Base-by-base conservation (phyloP, 2,113 vertebrate genomes). In the Lipophrys pholis region DNA sequence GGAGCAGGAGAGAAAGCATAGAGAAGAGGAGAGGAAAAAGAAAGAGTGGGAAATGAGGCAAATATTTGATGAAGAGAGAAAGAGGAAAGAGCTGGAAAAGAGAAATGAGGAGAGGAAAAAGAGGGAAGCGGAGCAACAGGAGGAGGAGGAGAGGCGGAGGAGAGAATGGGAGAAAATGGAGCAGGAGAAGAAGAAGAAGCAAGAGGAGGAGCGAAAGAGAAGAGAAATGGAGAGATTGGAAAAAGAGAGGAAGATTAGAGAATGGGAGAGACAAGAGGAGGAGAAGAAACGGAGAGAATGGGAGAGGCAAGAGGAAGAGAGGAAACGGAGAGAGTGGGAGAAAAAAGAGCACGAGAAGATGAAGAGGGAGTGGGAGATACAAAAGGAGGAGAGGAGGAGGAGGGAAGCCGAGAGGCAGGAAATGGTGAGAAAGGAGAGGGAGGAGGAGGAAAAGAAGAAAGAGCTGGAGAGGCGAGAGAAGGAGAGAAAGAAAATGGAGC, bases 161-260 rank as follows among this genome's bases (percentile, higher is more conserved):
- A 78, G 78, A 61, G 80, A 87, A 49, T 30, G 56, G 70, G 82
- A 81, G 59, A 78, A 72, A 56, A 67, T 75, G 35, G 81, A 90
- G 61, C 57, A 56, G 43, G 79, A 81, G 53, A 69, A 64, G 16
- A 55, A 64, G 5, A 56, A 51, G 50, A 79, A 21, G 45, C 74
- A 74, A 51, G 69, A 83, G 14, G 71, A 85, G 8, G 82, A 86
- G 40, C 42, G 75, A 17, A 71, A 35, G 53, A 80, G 40, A 55
- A 69, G 66, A 68, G 81, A 87, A 59, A 45, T 36, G 1, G 81
- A 83, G 69, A 59, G 51, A 53, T 36, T 72, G 58, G 80, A 80
- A 43, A 74, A 85, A 63, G 79, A 90, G 58, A 69, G 69, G 21
- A 73, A 73, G 36, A 76, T 30, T 68, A 62, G 55, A 54, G 83